These are phyloP conservation scores for Xestia ashworthii DNA, from an alignment of 2,888 invertebrate species.

Conservation along the genomic window DNA sequence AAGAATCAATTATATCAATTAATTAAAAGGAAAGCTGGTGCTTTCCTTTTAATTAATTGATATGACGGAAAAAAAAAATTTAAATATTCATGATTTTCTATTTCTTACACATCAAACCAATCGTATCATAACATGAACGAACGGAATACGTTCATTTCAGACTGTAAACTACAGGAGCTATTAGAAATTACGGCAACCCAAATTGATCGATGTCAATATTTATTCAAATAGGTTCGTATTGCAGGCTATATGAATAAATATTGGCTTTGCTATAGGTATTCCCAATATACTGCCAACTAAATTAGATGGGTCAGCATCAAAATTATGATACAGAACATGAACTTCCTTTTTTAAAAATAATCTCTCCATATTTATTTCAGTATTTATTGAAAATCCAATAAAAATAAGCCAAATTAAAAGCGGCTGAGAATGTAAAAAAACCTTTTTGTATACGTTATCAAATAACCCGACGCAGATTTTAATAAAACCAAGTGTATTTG, in stretches of 20 bases:
- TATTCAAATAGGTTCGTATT: slow-evolving; percentile 36
- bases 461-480: slow-evolving; percentile 23
- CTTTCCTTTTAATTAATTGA: not conserved
- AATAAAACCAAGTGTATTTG: slow-evolving; percentile 35
- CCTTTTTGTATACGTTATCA: slow-evolving; percentile 16
- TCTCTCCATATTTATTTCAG: not conserved
- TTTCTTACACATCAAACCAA: not conserved
- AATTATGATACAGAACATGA: not conserved
- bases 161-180: not conserved
- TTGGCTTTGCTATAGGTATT: slow-evolving; percentile 26
- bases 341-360: not conserved
- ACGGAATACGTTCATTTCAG: not conserved
- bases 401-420: slow-evolving; percentile 2
- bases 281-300: slow-evolving; percentile 19
- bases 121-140: not conserved
- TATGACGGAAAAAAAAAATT: not conserved
- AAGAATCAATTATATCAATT: too few relatives aligned
- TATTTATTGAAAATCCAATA: slow-evolving; percentile 13
- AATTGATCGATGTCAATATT: slow-evolving; percentile 36
- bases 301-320: slow-evolving; percentile 14
- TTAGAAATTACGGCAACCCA: slow-evolving; percentile 23
- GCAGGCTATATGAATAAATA: slow-evolving; percentile 47
- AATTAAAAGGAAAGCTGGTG: too few relatives aligned
- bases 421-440: slow-evolving; percentile 17
- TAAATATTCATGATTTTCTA: not conserved